Percentiles rank a stretch among this genome's conserved stretches.
phyloP scores from a whole-genome alignment of 1,140 invertebrate species.

The Trachymyrmex cornetzi region DNA sequence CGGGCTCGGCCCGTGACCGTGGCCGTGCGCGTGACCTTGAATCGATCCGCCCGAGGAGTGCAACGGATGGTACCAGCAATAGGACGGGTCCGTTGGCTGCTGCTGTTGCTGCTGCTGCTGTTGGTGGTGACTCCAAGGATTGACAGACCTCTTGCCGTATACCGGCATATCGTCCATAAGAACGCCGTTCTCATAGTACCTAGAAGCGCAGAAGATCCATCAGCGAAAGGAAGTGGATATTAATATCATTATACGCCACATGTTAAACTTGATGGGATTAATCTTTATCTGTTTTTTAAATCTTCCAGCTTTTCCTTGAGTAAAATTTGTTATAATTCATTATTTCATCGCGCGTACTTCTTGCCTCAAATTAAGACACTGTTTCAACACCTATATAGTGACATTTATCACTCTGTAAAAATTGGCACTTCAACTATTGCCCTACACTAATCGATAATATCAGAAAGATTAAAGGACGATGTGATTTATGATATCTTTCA shows the following conservation, averaged over 20 bases:
- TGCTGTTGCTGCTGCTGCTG: slow-evolving; percentile 75
- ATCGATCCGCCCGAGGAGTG: slow-evolving; percentile 80
- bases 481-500: not conserved
- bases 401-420: too few relatives aligned
- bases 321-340: too few relatives aligned
- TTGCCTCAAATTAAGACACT: too few relatives aligned
- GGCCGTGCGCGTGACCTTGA: slow-evolving; percentile 79
- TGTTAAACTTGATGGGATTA: not conserved
- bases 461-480: not conserved
- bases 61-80: slow-evolving; percentile 84
- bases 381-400: too few relatives aligned
- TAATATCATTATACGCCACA: not conserved
- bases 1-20: slow-evolving; percentile 78
- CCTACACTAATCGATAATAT: not conserved
- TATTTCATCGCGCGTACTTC: too few relatives aligned
- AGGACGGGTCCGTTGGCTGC: slow-evolving; percentile 71
- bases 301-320: too few relatives aligned
- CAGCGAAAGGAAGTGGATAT: not conserved
- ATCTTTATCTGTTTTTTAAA: too few relatives aligned
- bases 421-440: not conserved
- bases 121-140: slow-evolving; percentile 78
- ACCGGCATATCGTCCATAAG: slow-evolving; percentile 80
- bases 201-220: slow-evolving; percentile 65
- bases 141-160: slow-evolving; percentile 81
- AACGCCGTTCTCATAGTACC: slow-evolving; percentile 86